Conservation (phyloP, 2,888 invertebrate species). For the Drosophila kanekoi region DNA sequence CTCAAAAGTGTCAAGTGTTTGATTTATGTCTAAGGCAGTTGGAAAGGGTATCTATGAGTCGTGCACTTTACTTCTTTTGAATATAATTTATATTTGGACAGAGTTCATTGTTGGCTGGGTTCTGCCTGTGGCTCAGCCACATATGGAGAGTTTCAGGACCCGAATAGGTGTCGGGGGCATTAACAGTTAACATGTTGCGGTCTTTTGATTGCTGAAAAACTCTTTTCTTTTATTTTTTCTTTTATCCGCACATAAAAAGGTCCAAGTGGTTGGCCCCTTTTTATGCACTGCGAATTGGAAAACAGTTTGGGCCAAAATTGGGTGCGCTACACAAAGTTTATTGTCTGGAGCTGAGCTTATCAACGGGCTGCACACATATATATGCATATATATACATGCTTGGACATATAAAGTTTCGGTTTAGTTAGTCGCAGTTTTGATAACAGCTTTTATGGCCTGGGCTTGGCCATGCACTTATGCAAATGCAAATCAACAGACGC, state of each 20-base stretch:
- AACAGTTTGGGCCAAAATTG: constrained; percentile 11
- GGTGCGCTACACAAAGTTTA: constrained; percentile 23
- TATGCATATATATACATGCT: neutral
- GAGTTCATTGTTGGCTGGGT: constrained; percentile 40
- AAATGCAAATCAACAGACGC: constrained; percentile 34
- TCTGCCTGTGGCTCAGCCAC: constrained; percentile 18
- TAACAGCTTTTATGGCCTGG: constrained; percentile 45
- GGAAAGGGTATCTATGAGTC: constrained; percentile 1
- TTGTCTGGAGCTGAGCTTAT: constrained; percentile 35
- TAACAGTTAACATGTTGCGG: constrained; percentile 79
- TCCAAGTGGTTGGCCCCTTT: constrained; percentile 14
- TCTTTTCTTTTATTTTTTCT: constrained; percentile 60
- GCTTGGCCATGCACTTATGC: constrained; percentile 33
- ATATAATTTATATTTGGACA: constrained; percentile 75
- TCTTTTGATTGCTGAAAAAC: constrained; percentile 70
- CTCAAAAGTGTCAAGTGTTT: too few species aligned
- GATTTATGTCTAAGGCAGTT: too few species aligned
- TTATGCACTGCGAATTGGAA: constrained; percentile 8
- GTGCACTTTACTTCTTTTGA: constrained; percentile 36
- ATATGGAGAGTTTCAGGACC: constrained; percentile 34
- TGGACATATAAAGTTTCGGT: constrained; percentile 12
- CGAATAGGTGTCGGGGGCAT: constrained; percentile 76
- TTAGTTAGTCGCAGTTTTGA: constrained; percentile 35
- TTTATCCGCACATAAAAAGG: constrained; percentile 71
- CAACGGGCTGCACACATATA: constrained; percentile 24